These are phyloP conservation scores for Aix galericulata DNA, from an alignment of 2,113 vertebrate species.

Conservation along the genomic window DNA sequence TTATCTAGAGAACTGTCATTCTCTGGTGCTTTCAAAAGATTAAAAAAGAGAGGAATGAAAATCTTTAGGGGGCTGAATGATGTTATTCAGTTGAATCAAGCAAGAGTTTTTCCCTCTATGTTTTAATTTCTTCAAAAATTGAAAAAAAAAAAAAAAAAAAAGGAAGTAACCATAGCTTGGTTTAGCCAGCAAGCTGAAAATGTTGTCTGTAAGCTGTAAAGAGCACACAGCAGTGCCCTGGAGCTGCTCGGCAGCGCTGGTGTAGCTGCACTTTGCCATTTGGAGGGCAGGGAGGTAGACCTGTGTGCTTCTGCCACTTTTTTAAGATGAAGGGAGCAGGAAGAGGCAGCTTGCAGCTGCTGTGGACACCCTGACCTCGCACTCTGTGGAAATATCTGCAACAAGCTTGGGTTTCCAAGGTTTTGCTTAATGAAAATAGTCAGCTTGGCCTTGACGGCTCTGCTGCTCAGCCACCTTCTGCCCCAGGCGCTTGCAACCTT, in stretches of 20 bases:
- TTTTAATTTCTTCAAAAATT: neutral
- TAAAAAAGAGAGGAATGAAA: conserved; percentile 18
- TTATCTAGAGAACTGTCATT: neutral
- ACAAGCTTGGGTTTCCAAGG: neutral
- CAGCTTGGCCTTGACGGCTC: neutral
- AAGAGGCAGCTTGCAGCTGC: neutral
- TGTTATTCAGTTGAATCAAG: neutral
- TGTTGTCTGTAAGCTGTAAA: neutral
- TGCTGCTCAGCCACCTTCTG: neutral
- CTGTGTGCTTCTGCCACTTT: neutral
- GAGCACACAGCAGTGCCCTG: neutral
- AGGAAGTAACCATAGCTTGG: neutral
- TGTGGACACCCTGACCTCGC: neutral
- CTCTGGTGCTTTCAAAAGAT: conserved; percentile 10
- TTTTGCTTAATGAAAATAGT: neutral
- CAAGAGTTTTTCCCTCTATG: neutral
- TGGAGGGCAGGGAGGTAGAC: neutral
- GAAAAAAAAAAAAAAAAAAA: neutral
- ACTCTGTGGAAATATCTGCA: neutral
- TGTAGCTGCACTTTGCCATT: accelerated
- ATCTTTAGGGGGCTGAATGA: neutral
- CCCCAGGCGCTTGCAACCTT: neutral
- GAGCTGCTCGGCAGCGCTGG: neutral
- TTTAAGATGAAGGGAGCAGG: neutral
- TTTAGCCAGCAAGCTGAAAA: neutral